Conservation (phyloP, 2,113 vertebrate species). For the Microcebus murinus region DNA sequence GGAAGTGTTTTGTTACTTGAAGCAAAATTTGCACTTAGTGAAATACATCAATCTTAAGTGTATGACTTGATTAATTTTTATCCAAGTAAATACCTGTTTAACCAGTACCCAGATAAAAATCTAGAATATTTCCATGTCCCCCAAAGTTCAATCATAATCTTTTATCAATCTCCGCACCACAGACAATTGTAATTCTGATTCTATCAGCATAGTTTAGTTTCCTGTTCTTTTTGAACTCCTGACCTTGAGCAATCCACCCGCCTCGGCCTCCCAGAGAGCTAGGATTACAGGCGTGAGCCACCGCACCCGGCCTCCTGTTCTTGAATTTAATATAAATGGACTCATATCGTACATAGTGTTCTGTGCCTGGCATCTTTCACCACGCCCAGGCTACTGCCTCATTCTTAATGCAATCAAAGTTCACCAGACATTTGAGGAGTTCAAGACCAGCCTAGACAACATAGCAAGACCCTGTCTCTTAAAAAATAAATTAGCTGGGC, state of each 20-base stretch:
- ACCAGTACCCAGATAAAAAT: slow-evolving; percentile 3
- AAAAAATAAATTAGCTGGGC: not conserved
- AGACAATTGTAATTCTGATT: not conserved
- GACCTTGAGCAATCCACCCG: too few relatives aligned
- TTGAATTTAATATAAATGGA: not conserved
- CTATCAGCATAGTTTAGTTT: not conserved
- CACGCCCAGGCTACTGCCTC: too few relatives aligned
- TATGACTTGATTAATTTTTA: not conserved
- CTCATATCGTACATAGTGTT: not conserved
- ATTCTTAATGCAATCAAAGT: too few relatives aligned
- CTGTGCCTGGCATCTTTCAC: not conserved
- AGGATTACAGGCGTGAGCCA: too few relatives aligned
- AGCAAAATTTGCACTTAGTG: not conserved
- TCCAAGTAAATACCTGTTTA: not conserved
- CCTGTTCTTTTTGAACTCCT: too few relatives aligned
- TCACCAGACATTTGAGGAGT: too few relatives aligned
- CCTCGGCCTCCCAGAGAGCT: too few relatives aligned
- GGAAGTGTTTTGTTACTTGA: not conserved
- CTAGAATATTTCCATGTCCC: not conserved
- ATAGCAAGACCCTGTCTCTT: not conserved
- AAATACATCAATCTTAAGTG: not conserved
- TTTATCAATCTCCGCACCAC: not conserved
- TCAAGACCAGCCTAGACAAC: not conserved
- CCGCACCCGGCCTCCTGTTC: too few relatives aligned
- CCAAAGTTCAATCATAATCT: not conserved